A percentile compares a stretch with the other conserved stretches of the same genome.
These are phyloP conservation scores for Mayetiola destructor DNA, from an alignment of 2,888 invertebrate genomes.

Conservation along the genomic window DNA sequence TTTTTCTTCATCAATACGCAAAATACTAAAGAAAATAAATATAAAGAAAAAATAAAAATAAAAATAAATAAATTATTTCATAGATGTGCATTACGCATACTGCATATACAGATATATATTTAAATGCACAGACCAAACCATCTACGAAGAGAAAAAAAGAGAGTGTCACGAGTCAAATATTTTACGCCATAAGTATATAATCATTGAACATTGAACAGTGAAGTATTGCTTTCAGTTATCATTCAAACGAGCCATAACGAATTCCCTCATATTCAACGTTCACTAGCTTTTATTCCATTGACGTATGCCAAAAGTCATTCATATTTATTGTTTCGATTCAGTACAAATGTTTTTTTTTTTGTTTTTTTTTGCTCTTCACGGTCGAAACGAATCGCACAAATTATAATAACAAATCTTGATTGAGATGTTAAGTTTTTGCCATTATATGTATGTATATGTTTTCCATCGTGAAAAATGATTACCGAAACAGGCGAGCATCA, in stretches of 20 bases:
- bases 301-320: slow-evolving; percentile 11
- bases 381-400: slow-evolving; percentile 2
- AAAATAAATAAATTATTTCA: too few relatives aligned
- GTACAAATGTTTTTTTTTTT: too few relatives aligned
- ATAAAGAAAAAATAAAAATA: not conserved
- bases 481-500: not conserved
- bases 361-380: not conserved
- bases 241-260: slow-evolving; percentile 8
- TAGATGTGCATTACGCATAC: too few relatives aligned
- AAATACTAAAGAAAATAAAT: not conserved
- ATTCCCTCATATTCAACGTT: not conserved
- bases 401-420: not conserved
- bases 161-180: too few relatives aligned
- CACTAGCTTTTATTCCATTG: not conserved
- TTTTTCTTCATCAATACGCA: too few relatives aligned
- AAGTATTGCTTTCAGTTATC: slow-evolving; percentile 6
- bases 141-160: too few relatives aligned
- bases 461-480: too few relatives aligned
- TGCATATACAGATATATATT: too few relatives aligned
- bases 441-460: too few relatives aligned
- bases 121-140: too few relatives aligned
- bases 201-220: too few relatives aligned
- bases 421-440: slow-evolving; percentile 1
- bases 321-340: slow-evolving; percentile 3
- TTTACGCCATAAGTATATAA: too few relatives aligned